These are phyloP conservation scores for Thunnus thynnus DNA, from an alignment of 2,113 vertebrate genomes.

Conservation along the genomic window DNA sequence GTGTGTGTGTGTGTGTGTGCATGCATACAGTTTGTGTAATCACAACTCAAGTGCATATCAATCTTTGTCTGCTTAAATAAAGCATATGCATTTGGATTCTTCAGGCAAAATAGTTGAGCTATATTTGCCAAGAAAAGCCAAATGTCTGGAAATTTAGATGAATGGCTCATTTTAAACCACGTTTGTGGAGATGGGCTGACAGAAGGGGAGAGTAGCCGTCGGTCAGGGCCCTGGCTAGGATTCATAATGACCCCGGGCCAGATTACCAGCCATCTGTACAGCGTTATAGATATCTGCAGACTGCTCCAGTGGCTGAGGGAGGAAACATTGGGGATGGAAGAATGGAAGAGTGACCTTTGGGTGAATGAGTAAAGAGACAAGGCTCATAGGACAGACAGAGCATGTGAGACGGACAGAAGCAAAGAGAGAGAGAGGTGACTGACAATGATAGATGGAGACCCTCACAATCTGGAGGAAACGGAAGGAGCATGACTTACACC, in stretches of 20 bases:
- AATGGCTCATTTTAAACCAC: constrained; percentile 72
- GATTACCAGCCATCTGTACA: constrained; percentile 81
- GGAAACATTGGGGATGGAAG: constrained; percentile 61
- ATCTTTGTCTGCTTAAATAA: constrained; percentile 65
- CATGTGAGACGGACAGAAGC: constrained; percentile 64
- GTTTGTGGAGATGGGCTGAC: constrained; percentile 73
- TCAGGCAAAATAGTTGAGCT: constrained; percentile 44
- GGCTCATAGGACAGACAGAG: constrained; percentile 66
- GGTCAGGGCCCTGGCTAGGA: constrained; percentile 75
- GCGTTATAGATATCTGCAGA: constrained; percentile 70
- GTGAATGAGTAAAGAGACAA: constrained; percentile 73
- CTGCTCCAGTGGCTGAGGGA: constrained; percentile 53
- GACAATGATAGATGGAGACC: constrained; percentile 80
- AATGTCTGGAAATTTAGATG: constrained; percentile 75
- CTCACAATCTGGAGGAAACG: constrained; percentile 82
- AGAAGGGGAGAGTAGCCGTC: constrained; percentile 69
- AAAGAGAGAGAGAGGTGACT: constrained; percentile 68
- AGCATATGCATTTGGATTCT: constrained; percentile 65
- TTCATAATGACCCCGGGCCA: constrained; percentile 80
- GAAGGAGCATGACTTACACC: constrained; percentile 83
- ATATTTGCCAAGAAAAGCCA: constrained; percentile 73
- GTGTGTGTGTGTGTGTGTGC: not conserved
- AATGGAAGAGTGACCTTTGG: constrained; percentile 79
- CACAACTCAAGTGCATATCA: constrained; percentile 54
- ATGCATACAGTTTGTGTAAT: constrained; percentile 17